Percentiles rank a stretch among this genome's conserved stretches.
Evolutionary conservation across 1,140 invertebrate genomes (phyloP).

Genomic region (Paraescarpia echinospica): DNA sequence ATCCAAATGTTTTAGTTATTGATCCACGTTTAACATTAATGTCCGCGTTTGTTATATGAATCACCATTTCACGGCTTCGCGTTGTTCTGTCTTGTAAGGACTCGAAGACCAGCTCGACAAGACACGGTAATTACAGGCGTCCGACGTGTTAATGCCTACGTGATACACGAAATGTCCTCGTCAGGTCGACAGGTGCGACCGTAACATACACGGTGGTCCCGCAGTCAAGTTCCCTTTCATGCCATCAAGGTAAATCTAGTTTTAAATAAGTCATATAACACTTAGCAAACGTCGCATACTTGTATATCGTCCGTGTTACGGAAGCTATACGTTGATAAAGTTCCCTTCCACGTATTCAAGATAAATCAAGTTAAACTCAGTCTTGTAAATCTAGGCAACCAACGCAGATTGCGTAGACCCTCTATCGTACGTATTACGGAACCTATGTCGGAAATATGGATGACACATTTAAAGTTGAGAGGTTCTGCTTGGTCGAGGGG

Average conservation of each 20-base stretch:
- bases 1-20: not conserved
- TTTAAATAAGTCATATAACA: not conserved
- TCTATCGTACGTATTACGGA: too few species aligned
- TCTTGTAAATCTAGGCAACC: too few species aligned
- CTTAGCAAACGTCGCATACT: not conserved
- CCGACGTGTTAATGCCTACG: not conserved
- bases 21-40: not conserved
- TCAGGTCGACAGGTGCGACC: not conserved
- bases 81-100: not conserved
- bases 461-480: not conserved
- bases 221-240: not conserved
- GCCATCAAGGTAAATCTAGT: not conserved
- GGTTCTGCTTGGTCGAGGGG: not conserved
- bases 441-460: not conserved
- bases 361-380: too few species aligned
- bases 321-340: too few species aligned
- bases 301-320: not conserved
- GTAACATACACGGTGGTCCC: not conserved
- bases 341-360: too few species aligned
- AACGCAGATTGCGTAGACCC: too few species aligned
- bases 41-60: not conserved
- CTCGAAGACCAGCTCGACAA: not conserved
- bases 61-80: not conserved
- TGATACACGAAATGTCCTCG: not conserved
- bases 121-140: not conserved